phyloP scores from a whole-genome alignment of 53 echinoderm and acorn worm genomes.

The Arbacia lixula region DNA sequence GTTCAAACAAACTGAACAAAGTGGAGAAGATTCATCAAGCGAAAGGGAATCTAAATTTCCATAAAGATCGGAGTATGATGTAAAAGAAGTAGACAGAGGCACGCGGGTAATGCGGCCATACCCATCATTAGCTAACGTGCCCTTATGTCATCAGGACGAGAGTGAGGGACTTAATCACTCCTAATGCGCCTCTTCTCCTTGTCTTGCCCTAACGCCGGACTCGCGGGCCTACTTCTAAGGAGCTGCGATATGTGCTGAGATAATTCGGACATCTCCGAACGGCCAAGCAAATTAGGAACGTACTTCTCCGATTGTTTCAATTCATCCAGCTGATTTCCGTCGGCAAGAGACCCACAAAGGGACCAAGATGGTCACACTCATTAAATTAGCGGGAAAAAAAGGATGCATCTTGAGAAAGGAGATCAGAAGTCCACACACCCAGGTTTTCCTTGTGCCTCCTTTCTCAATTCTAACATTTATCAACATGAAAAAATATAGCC shows the following conservation, averaged over 20 bases:
- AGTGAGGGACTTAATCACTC: constrained; percentile 19
- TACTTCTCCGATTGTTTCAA: constrained; percentile 33
- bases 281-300: constrained; percentile 11
- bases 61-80: too few relatives aligned
- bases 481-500: too few relatives aligned
- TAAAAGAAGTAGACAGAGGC: constrained; percentile 10
- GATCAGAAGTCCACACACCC: too few relatives aligned
- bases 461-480: too few relatives aligned
- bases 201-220: too few relatives aligned
- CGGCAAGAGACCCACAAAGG: constrained; percentile 27
- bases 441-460: too few relatives aligned
- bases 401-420: too few relatives aligned
- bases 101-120: constrained; percentile 22
- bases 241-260: constrained; percentile 8
- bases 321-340: constrained; percentile 34
- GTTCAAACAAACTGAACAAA: too few relatives aligned
- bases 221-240: constrained; percentile 22
- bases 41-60: too few relatives aligned
- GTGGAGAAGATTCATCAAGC: too few relatives aligned
- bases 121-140: constrained; percentile 32
- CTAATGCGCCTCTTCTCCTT: constrained; percentile 30
- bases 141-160: constrained; percentile 28
- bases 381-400: too few relatives aligned
- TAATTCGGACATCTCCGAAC: constrained; percentile 28
- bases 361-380: constrained; percentile 26